These are phyloP conservation scores for Xestia xanthographa DNA, from an alignment of 2,888 invertebrate genomes.

Conservation along the genomic window DNA sequence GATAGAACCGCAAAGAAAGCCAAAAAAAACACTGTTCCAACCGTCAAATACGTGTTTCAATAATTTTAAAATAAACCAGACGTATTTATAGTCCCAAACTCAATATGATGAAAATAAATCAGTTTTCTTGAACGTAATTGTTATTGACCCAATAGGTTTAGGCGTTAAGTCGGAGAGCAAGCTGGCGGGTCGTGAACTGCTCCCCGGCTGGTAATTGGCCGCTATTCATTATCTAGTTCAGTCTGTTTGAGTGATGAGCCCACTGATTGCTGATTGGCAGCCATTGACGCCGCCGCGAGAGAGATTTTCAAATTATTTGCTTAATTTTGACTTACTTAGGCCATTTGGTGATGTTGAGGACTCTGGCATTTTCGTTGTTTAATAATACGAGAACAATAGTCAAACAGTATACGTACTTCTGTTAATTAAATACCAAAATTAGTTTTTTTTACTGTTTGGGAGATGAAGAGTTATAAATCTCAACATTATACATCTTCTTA, in stretches of 20 bases:
- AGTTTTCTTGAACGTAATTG: conserved; percentile 39
- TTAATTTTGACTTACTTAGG: not conserved
- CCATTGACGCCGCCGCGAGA: conserved; percentile 7
- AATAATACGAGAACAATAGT: not conserved
- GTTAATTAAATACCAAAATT: not conserved
- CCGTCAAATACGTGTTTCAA: not conserved
- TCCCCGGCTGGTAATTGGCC: conserved; percentile 35
- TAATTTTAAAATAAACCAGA: not conserved
- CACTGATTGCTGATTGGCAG: conserved; percentile 32
- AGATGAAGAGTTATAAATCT: not conserved
- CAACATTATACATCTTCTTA: too few relatives aligned
- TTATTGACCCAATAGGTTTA: conserved; percentile 10
- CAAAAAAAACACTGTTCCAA: not conserved
- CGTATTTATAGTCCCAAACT: not conserved
- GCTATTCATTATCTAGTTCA: conserved; percentile 56
- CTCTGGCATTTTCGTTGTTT: not conserved
- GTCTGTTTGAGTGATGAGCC: conserved; percentile 25
- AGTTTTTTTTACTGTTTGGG: not conserved
- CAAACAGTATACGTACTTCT: not conserved
- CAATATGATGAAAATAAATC: conserved; percentile 14
- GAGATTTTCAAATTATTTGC: conserved; percentile 25
- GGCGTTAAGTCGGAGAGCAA: conserved; percentile 16
- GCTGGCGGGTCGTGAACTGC: conserved; percentile 34
- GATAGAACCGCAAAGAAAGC: not conserved
- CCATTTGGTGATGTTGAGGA: not conserved